These are phyloP conservation scores for Neuroterus valhalla DNA, from an alignment of 1,140 invertebrate genomes.

Conservation along the genomic window DNA sequence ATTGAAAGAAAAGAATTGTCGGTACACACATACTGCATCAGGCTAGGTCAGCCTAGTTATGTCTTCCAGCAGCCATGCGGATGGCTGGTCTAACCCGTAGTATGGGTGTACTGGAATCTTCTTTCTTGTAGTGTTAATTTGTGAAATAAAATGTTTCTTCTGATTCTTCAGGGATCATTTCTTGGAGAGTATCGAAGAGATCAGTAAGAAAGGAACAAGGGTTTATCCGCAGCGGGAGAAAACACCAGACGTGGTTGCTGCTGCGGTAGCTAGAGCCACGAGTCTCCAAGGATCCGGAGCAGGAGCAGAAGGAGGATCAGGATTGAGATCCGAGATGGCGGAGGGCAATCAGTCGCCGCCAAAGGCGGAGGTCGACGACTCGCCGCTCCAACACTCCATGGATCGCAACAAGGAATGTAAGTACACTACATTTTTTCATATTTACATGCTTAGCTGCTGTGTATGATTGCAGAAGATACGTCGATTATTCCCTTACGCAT, in stretches of 20 bases:
- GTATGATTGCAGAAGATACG: no score
- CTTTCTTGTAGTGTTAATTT: background rate
- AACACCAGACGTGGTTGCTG: slow-evolving; percentile 61
- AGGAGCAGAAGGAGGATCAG: slow-evolving; percentile 59
- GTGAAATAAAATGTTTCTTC: slow-evolving; percentile 33
- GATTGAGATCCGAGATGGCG: slow-evolving; percentile 78
- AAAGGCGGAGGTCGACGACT: slow-evolving; percentile 94
- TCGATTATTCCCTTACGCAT: background rate
- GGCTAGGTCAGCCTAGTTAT: no score
- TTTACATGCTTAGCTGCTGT: background rate
- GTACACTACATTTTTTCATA: slow-evolving; percentile 49
- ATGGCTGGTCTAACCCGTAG: no score
- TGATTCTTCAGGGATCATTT: slow-evolving; percentile 35
- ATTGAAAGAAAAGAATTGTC: no score
- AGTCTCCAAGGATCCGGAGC: slow-evolving; percentile 49
- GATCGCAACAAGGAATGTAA: slow-evolving; percentile 99
- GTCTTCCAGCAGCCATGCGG: no score
- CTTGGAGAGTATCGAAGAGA: slow-evolving; percentile 44
- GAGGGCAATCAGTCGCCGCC: slow-evolving; percentile 86
- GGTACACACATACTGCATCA: no score
- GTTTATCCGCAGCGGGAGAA: slow-evolving; percentile 62
- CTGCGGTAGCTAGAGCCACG: slow-evolving; percentile 59
- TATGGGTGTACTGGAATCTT: no score
- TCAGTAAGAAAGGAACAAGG: slow-evolving; percentile 67
- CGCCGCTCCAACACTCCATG: slow-evolving; percentile 92